Evolutionary conservation across 2,113 vertebrate genomes (phyloP).

Genomic region (Podarcis raffonei): DNA sequence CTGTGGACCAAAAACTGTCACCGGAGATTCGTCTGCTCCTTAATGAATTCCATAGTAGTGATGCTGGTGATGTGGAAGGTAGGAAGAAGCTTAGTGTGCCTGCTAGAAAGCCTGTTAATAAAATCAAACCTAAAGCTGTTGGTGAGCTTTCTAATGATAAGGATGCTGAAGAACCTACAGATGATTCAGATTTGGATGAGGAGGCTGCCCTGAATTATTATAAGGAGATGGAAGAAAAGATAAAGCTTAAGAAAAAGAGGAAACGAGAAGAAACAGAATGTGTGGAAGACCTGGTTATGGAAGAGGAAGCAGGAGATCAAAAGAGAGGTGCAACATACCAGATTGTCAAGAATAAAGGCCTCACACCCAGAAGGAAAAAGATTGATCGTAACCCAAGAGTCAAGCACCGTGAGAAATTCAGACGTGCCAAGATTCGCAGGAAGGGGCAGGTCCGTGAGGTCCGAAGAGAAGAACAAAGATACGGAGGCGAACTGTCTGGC

Average conservation of each 20-base stretch:
- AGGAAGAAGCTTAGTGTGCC: constrained; percentile 50
- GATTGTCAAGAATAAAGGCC: constrained; percentile 85
- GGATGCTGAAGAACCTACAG: not conserved
- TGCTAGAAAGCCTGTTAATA: constrained; percentile 22
- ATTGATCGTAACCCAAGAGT: constrained; percentile 96
- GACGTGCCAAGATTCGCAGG: constrained; percentile 90
- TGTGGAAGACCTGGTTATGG: rapidly evolving
- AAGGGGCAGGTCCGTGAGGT: constrained; percentile 93
- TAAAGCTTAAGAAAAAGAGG: constrained; percentile 74
- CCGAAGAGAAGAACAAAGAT: constrained; percentile 83
- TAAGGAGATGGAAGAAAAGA: constrained; percentile 64
- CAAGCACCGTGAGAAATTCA: constrained; percentile 94
- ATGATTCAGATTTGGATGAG: constrained; percentile 76
- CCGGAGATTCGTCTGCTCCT: constrained; percentile 82
- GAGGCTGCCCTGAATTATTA: constrained; percentile 83
- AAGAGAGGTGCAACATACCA: constrained; percentile 80
- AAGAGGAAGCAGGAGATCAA: constrained; percentile 54
- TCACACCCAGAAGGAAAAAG: constrained; percentile 94
- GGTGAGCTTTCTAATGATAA: not conserved
- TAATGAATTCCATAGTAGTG: constrained; percentile 43
- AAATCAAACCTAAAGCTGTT: constrained; percentile 38
- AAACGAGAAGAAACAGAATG: not conserved
- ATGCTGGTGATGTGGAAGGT: constrained; percentile 21
- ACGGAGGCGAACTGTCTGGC: constrained; percentile 89
- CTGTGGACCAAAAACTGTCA: constrained; percentile 83